These are phyloP conservation scores for Cheumatopsyche charites DNA, from an alignment of 1,140 invertebrate species.

Conservation along the genomic window DNA sequence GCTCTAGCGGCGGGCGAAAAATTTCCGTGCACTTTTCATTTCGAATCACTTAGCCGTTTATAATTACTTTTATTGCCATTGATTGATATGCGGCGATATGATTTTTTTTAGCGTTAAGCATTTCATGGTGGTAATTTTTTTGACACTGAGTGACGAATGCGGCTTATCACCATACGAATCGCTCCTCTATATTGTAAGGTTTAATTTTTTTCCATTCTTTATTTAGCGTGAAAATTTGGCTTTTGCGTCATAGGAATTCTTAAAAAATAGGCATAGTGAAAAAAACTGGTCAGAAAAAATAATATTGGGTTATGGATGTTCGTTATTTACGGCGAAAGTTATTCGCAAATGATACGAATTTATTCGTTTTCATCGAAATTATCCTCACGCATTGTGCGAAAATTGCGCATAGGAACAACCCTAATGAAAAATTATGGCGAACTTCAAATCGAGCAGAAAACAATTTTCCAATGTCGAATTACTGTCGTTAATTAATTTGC, in stretches of 20 bases:
- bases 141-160: conserved; percentile 19
- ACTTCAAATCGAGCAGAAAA: conserved; percentile 13
- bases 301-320: not conserved
- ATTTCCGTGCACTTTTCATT: not conserved
- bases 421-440: conserved; percentile 14
- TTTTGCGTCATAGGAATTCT: not conserved
- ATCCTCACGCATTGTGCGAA: not conserved
- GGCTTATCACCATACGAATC: not conserved
- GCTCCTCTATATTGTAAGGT: not conserved
- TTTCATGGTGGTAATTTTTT: conserved; percentile 6
- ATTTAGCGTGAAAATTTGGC: conserved; percentile 6
- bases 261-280: not conserved
- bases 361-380: conserved; percentile 4
- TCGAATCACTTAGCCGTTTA: not conserved
- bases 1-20: not conserved
- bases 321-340: conserved; percentile 1
- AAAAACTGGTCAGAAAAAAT: not conserved
- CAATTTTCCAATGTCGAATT: conserved; percentile 24
- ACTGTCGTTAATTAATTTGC: conserved; percentile 20
- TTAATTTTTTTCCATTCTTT: not conserved
- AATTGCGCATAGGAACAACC: not conserved
- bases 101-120: conserved; percentile 1
- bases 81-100: conserved; percentile 8
- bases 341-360: not conserved
- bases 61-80: conserved; percentile 3